Base-by-base conservation (phyloP, 2,797 vertebrate genomes). In the Tokudaia tokunoshimensis region DNA sequence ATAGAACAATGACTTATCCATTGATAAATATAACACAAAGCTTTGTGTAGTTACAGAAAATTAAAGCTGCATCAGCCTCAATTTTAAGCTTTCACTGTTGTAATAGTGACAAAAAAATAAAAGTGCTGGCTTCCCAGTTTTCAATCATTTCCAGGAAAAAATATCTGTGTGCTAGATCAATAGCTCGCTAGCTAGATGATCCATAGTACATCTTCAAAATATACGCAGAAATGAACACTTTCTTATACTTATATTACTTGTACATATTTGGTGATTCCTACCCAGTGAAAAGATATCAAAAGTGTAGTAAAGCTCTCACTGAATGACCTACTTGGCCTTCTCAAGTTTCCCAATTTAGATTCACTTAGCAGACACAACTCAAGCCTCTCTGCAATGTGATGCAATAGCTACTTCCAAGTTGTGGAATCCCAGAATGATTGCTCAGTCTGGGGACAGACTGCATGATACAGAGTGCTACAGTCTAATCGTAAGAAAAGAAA, bases 21-120 rank as follows among this genome's bases (percentile, higher is more conserved):
- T 47, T 96, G 37, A 89, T 74, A 75, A 1, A 52, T 14, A 15
- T 34, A 86, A 80, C 29, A 50, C 10, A 89, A 92, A 91, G 29
- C n/a, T 95, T 75, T 80, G 41, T 63, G 92, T 52, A 92, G 72
- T 79, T 92, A 88, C 61, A 80, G 89, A 94, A 97, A 92, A 79
- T 70, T 61, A 91, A 89, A 74, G 55, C 59, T 50, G 67, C 6
- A 31, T 93, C 82, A 85, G 81, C 80, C 89, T 92, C 29, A 88
- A 57, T 78, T 65, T 96, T 80, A 91, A 91, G 12, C 1, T 87
- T 80, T 70, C 2, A 26, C n/a, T 97, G 8, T 74, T 88, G 9
- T 75, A 91, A 41, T 20, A 76, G 11, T 88, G 47, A 75, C 9
- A 44, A 74, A 74, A 74, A 89, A 6, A 67, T 34, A 2, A 84